Conservation (phyloP, 2,797 vertebrate species). For the Artibeus jamaicensis region DNA sequence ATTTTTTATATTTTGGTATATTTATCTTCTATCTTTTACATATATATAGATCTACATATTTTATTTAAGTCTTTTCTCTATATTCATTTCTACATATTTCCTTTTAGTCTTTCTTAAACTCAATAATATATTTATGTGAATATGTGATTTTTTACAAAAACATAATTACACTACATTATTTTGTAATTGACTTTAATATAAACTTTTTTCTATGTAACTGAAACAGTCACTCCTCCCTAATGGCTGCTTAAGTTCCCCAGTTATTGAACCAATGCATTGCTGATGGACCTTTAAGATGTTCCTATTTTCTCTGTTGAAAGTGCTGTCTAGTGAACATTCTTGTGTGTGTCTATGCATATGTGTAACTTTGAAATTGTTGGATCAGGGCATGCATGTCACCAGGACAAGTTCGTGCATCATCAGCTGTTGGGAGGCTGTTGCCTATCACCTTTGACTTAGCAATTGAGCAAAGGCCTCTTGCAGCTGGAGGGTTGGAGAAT, state of each 20-base stretch:
- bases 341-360: neutral
- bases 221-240: neutral
- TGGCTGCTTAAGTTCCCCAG: neutral
- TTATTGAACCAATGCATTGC: neutral
- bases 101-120: slow-evolving; percentile 1
- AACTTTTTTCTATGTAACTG: neutral
- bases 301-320: neutral
- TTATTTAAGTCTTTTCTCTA: neutral
- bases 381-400: neutral
- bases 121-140: neutral
- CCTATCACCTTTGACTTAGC: neutral
- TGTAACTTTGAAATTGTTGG: neutral
- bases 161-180: neutral
- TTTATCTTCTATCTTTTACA: neutral
- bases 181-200: neutral
- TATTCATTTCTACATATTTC: slow-evolving; percentile 30
- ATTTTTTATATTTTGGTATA: slow-evolving; percentile 11
- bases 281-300: neutral
- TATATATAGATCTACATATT: neutral
- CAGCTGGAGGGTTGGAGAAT: neutral
- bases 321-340: neutral
- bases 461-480: neutral
- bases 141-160: slow-evolving; percentile 13
- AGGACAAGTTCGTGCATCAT: neutral
- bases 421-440: neutral